These are phyloP conservation scores for Heterotilapia buettikoferi DNA, from an alignment of 2,113 vertebrate genomes.

Conservation along the genomic window DNA sequence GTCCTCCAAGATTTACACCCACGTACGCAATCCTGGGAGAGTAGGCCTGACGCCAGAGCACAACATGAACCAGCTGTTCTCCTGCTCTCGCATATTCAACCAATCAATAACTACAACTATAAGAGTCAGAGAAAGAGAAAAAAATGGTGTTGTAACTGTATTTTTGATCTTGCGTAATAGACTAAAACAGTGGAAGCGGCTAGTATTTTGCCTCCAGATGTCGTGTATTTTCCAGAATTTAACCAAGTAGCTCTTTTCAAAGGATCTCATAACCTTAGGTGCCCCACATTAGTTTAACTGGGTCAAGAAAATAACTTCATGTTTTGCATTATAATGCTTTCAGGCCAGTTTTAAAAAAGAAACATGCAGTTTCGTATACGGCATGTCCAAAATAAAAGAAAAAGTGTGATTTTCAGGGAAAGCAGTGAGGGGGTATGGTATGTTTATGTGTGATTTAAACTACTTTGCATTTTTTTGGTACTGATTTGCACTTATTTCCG, in stretches of 20 bases:
- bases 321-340: background rate
- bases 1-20: conserved; percentile 28
- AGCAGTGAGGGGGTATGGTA: background rate
- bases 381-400: background rate
- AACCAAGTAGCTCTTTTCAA: background rate
- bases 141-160: background rate
- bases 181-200: background rate
- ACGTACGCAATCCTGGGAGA: conserved; percentile 34
- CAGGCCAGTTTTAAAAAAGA: background rate
- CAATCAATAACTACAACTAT: conserved; percentile 18
- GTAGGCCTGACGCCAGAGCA: conserved; percentile 16
- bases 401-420: background rate
- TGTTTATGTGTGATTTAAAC: background rate
- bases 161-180: conserved; percentile 7
- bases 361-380: background rate
- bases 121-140: background rate
- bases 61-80: conserved; percentile 56
- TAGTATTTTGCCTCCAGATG: background rate
- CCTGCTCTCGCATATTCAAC: background rate
- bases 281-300: background rate
- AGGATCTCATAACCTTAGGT: background rate
- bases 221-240: background rate
- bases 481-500: background rate
- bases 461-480: background rate
- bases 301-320: background rate